A percentile compares a stretch with the other conserved stretches of the same genome.
Conservation (phyloP, 2,888 invertebrate genomes). For the Epsilonema sp. region DNA sequence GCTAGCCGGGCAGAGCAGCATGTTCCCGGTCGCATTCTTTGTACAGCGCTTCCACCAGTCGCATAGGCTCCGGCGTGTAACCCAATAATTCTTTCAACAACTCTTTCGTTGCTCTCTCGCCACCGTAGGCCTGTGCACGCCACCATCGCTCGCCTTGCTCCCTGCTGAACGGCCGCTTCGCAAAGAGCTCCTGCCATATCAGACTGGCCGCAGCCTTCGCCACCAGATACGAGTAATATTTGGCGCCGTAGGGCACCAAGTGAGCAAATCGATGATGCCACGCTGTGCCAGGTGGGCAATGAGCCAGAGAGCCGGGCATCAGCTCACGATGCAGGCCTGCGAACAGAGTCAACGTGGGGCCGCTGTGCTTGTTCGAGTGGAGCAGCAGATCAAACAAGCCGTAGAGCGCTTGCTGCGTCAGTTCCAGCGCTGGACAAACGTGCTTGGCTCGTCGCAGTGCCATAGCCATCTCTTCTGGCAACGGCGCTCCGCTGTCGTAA, state of each 20-base stretch:
- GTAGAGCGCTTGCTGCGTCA: slow-evolving; percentile 49
- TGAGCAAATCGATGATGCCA: slow-evolving; percentile 93
- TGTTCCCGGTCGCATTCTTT: too few relatives aligned
- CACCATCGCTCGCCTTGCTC: neutral
- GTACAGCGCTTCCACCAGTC: neutral
- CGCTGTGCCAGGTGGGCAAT: slow-evolving; percentile 37
- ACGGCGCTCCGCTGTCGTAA: slow-evolving; percentile 49
- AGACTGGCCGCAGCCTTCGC: slow-evolving; percentile 76
- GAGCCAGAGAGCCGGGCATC: neutral
- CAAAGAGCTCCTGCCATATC: slow-evolving; percentile 74
- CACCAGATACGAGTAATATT: slow-evolving; percentile 90
- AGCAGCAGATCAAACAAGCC: slow-evolving; percentile 25
- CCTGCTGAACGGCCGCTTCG: slow-evolving; percentile 20
- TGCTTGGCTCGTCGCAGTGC: slow-evolving; percentile 63
- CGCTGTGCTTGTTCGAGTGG: slow-evolving; percentile 13
- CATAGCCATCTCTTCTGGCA: slow-evolving; percentile 56
- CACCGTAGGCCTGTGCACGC: neutral
- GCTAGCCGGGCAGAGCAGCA: too few relatives aligned
- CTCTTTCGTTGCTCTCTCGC: neutral
- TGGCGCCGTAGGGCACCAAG: slow-evolving; percentile 89
- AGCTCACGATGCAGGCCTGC: neutral
- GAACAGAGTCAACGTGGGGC: neutral
- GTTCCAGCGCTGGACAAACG: slow-evolving; percentile 49
- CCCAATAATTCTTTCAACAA: neutral
- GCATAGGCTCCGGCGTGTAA: neutral